Evolutionary conservation across 1,140 invertebrate species (phyloP).

Genomic region (Halictus rubicundus): DNA sequence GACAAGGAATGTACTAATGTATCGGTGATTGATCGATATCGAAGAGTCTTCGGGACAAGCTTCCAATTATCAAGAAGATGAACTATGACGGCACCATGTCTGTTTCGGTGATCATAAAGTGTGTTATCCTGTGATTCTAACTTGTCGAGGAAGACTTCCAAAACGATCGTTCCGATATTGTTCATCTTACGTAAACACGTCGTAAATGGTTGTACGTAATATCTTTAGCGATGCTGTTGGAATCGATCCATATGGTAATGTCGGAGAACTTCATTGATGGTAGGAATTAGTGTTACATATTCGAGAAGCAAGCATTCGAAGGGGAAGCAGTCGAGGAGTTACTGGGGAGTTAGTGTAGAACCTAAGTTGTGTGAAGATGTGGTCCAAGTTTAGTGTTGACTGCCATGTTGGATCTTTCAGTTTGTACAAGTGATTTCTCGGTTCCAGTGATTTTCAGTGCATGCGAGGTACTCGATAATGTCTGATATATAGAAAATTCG

Average conservation of each 20-base stretch:
- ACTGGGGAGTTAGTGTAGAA: constrained; percentile 4
- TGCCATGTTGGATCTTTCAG: neutral
- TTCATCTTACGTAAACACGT: constrained; percentile 9
- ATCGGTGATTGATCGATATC: constrained; percentile 2
- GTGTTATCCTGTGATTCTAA: constrained; percentile 15
- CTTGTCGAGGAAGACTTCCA: constrained; percentile 47
- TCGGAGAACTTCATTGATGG: neutral
- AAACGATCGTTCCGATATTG: constrained; percentile 31
- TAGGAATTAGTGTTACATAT: constrained; percentile 25
- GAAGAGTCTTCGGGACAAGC: constrained; percentile 76
- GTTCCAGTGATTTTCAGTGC: neutral
- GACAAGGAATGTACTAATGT: constrained; percentile 78
- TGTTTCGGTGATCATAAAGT: constrained; percentile 16
- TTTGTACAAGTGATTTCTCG: neutral
- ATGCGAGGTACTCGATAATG: neutral
- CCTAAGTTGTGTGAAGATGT: neutral
- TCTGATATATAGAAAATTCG: neutral
- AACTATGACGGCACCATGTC: constrained; percentile 2
- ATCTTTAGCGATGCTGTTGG: constrained; percentile 26
- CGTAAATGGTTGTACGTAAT: constrained; percentile 19
- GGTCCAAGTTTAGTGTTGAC: neutral
- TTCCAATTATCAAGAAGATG: constrained; percentile 70
- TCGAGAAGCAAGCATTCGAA: neutral
- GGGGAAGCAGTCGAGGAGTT: neutral
- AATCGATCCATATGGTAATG: constrained; percentile 26